These are phyloP conservation scores for Phoeniculus purpureus DNA, from an alignment of 2,797 vertebrate species.

Conservation along the genomic window DNA sequence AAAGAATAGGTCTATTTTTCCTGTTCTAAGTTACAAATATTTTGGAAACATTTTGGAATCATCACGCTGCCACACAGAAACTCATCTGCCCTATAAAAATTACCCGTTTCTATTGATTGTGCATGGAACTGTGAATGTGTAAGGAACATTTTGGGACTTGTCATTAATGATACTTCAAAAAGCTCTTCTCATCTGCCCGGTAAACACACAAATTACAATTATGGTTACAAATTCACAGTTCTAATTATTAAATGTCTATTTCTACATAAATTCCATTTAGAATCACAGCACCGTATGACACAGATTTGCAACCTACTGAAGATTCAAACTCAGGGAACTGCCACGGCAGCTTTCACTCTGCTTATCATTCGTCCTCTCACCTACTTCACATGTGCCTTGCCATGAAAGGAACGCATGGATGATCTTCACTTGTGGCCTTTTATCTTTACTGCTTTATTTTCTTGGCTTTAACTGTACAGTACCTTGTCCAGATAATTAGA, in stretches of 20 bases:
- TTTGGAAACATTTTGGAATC: background rate
- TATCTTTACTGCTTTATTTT: background rate
- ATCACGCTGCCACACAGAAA: background rate
- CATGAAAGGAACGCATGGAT: background rate
- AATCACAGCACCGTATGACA: background rate
- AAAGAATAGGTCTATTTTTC: background rate
- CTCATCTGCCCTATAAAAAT: accelerated
- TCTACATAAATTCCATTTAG: background rate
- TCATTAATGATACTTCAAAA: background rate
- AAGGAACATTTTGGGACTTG: background rate
- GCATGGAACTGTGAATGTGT: background rate
- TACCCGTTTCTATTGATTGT: background rate
- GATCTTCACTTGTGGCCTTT: constrained; percentile 24
- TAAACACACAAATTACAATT: background rate
- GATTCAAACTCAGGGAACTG: background rate
- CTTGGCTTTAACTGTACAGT: background rate
- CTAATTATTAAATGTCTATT: background rate
- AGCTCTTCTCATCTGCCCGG: background rate
- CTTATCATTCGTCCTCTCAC: constrained; percentile 39
- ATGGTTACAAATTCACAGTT: background rate
- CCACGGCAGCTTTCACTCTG: background rate
- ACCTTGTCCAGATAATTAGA: constrained; percentile 29
- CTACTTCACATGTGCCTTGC: background rate
- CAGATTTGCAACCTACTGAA: background rate
- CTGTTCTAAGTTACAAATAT: background rate